A percentile compares a stretch with the other conserved stretches of the same genome.
Evolutionary conservation across 2,797 vertebrate genomes (phyloP).

Genomic region (Capromys pilorides): DNA sequence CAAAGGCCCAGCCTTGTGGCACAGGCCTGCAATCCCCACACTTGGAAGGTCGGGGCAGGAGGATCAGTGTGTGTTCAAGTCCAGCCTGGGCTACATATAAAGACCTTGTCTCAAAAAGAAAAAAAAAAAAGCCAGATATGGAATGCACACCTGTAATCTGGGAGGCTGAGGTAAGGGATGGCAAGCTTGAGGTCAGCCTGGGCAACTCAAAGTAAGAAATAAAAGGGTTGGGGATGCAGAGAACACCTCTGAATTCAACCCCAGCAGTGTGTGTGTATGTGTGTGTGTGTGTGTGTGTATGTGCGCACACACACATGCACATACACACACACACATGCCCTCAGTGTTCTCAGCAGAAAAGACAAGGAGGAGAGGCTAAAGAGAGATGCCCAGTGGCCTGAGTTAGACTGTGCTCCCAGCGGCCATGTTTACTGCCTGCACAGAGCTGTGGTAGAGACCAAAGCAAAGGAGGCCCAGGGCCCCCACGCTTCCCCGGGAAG

Average conservation of each 20-base stretch:
- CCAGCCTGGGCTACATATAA: background rate
- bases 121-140: background rate
- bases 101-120: background rate
- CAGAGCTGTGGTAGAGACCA: too few relatives aligned
- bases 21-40: too few relatives aligned
- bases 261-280: background rate
- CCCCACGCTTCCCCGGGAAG: background rate
- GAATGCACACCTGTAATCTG: background rate
- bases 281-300: too few relatives aligned
- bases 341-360: background rate
- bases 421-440: background rate
- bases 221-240: too few relatives aligned
- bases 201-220: too few relatives aligned
- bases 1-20: background rate
- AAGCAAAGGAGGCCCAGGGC: background rate
- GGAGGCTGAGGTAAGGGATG: background rate
- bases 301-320: background rate
- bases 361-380: background rate
- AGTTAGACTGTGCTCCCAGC: accelerated
- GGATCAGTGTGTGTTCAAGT: too few relatives aligned
- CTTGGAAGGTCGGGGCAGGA: too few relatives aligned
- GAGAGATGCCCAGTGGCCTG: accelerated
- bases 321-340: background rate
- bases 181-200: too few relatives aligned
- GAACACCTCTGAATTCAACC: background rate